These are phyloP conservation scores for Excalfactoria chinensis DNA, from an alignment of 2,113 vertebrate species.

Conservation along the genomic window DNA sequence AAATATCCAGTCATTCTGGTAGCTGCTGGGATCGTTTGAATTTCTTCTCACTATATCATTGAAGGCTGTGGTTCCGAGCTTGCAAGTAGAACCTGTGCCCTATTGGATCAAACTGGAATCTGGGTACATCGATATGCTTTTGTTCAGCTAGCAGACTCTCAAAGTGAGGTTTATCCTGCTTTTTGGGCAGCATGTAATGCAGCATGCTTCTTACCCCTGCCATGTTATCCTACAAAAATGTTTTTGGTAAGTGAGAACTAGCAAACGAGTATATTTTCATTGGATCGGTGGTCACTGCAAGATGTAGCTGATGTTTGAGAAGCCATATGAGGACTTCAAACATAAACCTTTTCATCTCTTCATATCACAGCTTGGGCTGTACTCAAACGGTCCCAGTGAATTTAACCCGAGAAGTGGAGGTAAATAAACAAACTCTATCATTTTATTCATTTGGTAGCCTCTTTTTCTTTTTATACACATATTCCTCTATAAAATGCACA, in stretches of 20 bases:
- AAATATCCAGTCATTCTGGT: not conserved
- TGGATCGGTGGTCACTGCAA: not conserved
- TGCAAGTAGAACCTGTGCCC: not conserved
- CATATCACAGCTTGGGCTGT: not conserved
- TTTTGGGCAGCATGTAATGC: not conserved
- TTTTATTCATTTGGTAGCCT: slow-evolving; percentile 20
- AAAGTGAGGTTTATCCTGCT: not conserved
- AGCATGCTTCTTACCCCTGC: not conserved
- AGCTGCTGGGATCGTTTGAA: not conserved
- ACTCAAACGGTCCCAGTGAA: not conserved
- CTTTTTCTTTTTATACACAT: not conserved
- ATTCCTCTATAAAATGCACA: not conserved
- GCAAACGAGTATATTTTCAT: not conserved
- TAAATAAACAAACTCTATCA: slow-evolving; percentile 7
- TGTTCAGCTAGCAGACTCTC: not conserved
- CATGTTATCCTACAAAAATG: not conserved
- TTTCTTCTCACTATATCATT: not conserved
- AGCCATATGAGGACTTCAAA: accelerated
- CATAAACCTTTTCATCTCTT: not conserved
- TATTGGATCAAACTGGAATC: not conserved
- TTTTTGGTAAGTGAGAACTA: not conserved
- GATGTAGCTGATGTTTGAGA: not conserved
- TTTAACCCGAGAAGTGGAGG: not conserved
- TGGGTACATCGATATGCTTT: not conserved
- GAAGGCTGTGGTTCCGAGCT: not conserved